These are phyloP conservation scores for Episyrphus balteatus DNA, from an alignment of 1,140 invertebrate genomes.

Conservation along the genomic window DNA sequence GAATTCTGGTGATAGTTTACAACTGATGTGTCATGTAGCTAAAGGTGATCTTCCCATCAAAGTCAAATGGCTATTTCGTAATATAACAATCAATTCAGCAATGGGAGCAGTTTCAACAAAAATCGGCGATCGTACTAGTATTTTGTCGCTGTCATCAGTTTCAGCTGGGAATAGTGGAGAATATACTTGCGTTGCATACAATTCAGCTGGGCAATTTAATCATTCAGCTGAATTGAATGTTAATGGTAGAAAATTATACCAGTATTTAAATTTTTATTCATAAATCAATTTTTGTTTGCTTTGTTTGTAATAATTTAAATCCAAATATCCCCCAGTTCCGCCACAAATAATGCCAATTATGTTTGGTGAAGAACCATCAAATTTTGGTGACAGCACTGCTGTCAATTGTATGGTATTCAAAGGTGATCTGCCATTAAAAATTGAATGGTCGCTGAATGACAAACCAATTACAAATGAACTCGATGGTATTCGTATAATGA, in stretches of 20 bases:
- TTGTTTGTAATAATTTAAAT: not conserved
- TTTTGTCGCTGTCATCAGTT: constrained; percentile 61
- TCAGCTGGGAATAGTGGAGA: constrained; percentile 57
- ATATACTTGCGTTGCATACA: constrained; percentile 62
- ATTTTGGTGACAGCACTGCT: constrained; percentile 45
- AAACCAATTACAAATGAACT: constrained; percentile 1
- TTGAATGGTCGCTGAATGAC: constrained; percentile 59
- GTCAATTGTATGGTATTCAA: constrained; percentile 54
- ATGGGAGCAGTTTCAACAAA: constrained; percentile 48
- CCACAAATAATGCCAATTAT: constrained; percentile 56
- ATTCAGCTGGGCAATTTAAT: constrained; percentile 53
- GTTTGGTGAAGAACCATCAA: constrained; percentile 51
- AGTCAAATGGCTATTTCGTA: constrained; percentile 41
- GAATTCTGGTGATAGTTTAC: constrained; percentile 50
- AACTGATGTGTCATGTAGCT: constrained; percentile 51
- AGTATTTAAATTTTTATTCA: too few relatives aligned
- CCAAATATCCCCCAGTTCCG: constrained; percentile 12
- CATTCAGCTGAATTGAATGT: constrained; percentile 51
- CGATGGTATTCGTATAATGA: constrained; percentile 38
- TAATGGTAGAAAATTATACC: constrained; percentile 40
- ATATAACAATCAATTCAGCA: constrained; percentile 33
- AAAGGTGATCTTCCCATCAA: constrained; percentile 52
- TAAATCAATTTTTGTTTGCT: not conserved
- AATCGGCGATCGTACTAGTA: constrained; percentile 45
- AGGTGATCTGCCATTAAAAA: constrained; percentile 54